These are phyloP conservation scores for Amblyteles armatorius DNA, from an alignment of 2,888 invertebrate genomes.

Conservation along the genomic window DNA sequence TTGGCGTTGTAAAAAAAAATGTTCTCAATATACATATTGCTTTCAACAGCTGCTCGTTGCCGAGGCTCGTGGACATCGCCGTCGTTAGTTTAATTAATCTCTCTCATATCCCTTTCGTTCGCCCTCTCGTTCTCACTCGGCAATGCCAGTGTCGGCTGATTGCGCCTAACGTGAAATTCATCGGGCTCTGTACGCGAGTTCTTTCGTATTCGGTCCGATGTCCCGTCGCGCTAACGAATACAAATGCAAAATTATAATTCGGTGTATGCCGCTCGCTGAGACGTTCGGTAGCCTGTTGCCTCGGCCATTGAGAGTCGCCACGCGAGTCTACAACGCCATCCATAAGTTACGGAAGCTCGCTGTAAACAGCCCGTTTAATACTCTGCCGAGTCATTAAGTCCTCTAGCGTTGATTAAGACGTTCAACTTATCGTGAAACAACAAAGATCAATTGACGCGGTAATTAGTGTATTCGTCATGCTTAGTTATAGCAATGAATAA, in stretches of 20 bases:
- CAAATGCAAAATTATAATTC: constrained; percentile 83
- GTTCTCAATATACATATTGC: constrained; percentile 47
- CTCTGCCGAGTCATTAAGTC: constrained; percentile 72
- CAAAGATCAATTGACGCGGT: constrained; percentile 65
- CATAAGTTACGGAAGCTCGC: constrained; percentile 60
- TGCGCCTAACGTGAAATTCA: constrained; percentile 80
- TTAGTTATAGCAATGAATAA: constrained; percentile 53
- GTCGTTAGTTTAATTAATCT: constrained; percentile 64
- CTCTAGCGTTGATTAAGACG: constrained; percentile 77
- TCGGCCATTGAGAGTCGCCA: constrained; percentile 34
- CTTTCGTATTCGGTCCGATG: constrained; percentile 59
- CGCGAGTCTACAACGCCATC: constrained; percentile 40
- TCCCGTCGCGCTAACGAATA: constrained; percentile 81
- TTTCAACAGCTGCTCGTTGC: constrained; percentile 62
- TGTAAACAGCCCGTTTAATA: constrained; percentile 50
- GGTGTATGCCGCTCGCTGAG: constrained; percentile 57
- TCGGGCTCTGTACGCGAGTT: constrained; percentile 69
- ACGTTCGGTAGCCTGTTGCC: constrained; percentile 52
- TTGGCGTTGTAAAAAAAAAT: constrained; percentile 15
- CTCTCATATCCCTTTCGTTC: constrained; percentile 35
- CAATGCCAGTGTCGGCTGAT: constrained; percentile 72
- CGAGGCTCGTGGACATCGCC: constrained; percentile 32
- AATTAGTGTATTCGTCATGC: constrained; percentile 65
- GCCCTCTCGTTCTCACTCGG: constrained; percentile 48
- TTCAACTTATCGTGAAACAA: constrained; percentile 77